Evolutionary conservation across 2,797 vertebrate species (phyloP).

Genomic region (Sitta carolinensis): DNA sequence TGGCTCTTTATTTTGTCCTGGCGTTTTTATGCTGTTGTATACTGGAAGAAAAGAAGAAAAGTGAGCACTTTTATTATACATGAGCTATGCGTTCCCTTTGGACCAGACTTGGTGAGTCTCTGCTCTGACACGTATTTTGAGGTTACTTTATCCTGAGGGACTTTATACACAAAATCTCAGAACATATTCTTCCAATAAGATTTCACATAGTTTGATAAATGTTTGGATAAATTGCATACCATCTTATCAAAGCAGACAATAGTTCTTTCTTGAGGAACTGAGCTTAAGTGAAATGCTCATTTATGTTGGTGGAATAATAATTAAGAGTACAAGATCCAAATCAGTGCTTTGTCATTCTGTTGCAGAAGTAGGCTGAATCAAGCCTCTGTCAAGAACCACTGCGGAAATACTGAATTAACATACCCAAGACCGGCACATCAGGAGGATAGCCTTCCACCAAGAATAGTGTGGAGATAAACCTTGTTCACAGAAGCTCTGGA

Average conservation of each 20-base stretch:
- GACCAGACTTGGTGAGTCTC: neutral
- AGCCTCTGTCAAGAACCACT: neutral
- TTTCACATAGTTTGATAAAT: slow-evolving; percentile 5
- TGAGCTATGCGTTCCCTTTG: neutral
- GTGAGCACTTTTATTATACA: neutral
- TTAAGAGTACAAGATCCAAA: slow-evolving; percentile 11
- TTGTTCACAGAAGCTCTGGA: neutral
- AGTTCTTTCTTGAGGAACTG: neutral
- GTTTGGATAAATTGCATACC: slow-evolving; percentile 9
- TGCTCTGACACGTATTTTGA: neutral
- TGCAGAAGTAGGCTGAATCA: slow-evolving; percentile 14
- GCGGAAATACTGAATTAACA: neutral
- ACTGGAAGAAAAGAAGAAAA: neutral
- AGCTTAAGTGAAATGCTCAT: neutral
- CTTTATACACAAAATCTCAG: neutral
- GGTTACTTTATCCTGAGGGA: neutral
- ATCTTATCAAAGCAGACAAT: neutral
- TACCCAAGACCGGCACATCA: neutral
- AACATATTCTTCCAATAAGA: neutral
- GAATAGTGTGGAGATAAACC: neutral
- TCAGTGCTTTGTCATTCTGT: neutral
- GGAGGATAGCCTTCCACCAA: neutral
- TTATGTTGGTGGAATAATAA: slow-evolving; percentile 17
- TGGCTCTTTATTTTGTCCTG: neutral
- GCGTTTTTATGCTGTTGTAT: neutral